phyloP scores from a whole-genome alignment of 2,113 vertebrate genomes.

The Brachyistius frenatus region DNA sequence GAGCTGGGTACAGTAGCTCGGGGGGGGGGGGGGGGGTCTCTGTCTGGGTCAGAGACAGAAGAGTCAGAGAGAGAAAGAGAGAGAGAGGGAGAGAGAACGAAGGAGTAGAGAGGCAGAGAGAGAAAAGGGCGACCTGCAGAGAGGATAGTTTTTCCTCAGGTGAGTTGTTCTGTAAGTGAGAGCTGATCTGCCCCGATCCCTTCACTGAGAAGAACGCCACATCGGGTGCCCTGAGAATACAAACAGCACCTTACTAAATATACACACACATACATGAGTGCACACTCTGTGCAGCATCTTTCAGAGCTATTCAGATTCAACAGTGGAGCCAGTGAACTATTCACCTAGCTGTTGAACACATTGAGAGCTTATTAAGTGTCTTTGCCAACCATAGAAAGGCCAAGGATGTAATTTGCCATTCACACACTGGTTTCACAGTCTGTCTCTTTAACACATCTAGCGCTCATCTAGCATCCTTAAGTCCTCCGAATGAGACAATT shows the following conservation, averaged over 20 bases:
- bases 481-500: conserved; percentile 80
- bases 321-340: conserved; percentile 76
- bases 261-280: neutral
- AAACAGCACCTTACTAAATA: conserved; percentile 57
- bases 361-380: conserved; percentile 78
- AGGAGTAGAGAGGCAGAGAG: conserved; percentile 51
- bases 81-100: conserved; percentile 13
- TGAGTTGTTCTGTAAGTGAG: conserved; percentile 81
- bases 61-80: conserved; percentile 49
- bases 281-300: conserved; percentile 40
- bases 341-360: conserved; percentile 80
- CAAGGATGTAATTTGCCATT: conserved; percentile 81
- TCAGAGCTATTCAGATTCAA: conserved; percentile 66
- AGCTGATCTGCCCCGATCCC: conserved; percentile 78
- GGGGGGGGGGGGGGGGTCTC: conserved; percentile 75
- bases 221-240: conserved; percentile 71
- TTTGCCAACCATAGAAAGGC: conserved; percentile 79
- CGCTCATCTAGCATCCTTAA: conserved; percentile 75
- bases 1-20: conserved; percentile 70
- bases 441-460: conserved; percentile 76
- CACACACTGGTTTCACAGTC: conserved; percentile 74
- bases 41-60: conserved; percentile 77
- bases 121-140: conserved; percentile 58
- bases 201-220: conserved; percentile 70
- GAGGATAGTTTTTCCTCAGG: conserved; percentile 81